phyloP scores from a whole-genome alignment of 2,113 vertebrate genomes.

The Mus pahari region DNA sequence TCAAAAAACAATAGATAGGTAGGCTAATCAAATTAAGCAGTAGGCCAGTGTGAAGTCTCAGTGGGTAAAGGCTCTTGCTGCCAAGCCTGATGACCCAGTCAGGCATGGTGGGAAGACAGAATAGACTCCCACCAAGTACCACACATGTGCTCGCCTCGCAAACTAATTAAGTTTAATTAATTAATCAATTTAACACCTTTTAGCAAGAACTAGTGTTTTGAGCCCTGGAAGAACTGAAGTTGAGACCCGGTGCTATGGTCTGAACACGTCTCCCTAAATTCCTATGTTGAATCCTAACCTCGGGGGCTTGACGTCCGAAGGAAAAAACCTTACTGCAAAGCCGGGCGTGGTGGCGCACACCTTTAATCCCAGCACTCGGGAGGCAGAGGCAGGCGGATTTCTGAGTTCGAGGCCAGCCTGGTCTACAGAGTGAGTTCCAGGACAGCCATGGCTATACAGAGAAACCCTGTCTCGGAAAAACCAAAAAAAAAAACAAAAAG shows the following conservation, averaged over 20 bases:
- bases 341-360: too few species aligned
- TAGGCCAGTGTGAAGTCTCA: background rate
- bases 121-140: background rate
- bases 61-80: background rate
- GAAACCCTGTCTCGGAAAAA: too few species aligned
- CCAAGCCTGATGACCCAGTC: background rate
- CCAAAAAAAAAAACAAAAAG: too few species aligned
- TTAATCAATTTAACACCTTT: background rate
- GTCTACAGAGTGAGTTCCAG: too few species aligned
- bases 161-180: background rate
- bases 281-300: background rate
- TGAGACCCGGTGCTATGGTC: background rate
- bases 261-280: background rate
- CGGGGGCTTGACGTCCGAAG: background rate
- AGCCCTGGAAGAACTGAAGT: background rate
- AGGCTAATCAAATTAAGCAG: background rate
- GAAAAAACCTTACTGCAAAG: too few species aligned
- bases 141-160: background rate
- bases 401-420: too few species aligned
- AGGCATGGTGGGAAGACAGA: background rate
- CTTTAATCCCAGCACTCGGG: too few species aligned
- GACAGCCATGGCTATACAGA: too few species aligned
- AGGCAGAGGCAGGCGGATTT: too few species aligned
- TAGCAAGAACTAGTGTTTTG: constrained; percentile 1
- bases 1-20: background rate